A percentile compares a stretch with the other conserved stretches of the same genome.
Evolutionary conservation across 2,113 vertebrate genomes (phyloP).

Genomic region (Sinocyclocheilus rhinocerous): DNA sequence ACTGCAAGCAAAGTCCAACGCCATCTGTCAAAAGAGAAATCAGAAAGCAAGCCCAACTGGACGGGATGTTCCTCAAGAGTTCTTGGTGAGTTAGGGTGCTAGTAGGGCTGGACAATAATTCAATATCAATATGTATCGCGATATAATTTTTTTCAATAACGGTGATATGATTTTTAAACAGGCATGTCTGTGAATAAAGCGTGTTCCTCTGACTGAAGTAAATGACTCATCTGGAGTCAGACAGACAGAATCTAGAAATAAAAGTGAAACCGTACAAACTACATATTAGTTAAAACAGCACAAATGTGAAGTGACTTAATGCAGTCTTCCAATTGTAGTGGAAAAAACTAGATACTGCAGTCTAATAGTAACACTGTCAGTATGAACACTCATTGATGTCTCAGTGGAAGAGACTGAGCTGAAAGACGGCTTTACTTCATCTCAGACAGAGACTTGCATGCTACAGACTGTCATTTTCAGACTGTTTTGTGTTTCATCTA

Average conservation of each 20-base stretch:
- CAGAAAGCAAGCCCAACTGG: conserved; percentile 30
- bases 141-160: too few relatives aligned
- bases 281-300: neutral
- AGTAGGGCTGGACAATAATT: too few relatives aligned
- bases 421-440: neutral
- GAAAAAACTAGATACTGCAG: neutral
- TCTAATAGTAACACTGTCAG: neutral
- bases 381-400: neutral
- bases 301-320: neutral
- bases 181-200: conserved; percentile 8
- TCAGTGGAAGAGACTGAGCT: neutral
- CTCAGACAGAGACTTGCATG: neutral
- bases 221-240: neutral
- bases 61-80: conserved; percentile 7
- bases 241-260: neutral
- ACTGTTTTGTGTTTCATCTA: neutral
- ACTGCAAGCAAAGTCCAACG: conserved; percentile 18
- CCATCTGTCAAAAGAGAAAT: conserved; percentile 30
- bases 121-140: too few relatives aligned
- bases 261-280: neutral
- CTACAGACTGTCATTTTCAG: neutral
- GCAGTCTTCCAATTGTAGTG: neutral
- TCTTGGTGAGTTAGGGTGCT: neutral
- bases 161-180: too few relatives aligned
- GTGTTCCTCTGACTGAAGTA: too few relatives aligned